Conservation (phyloP, 2,113 vertebrate species). For the Petaurus breviceps region DNA sequence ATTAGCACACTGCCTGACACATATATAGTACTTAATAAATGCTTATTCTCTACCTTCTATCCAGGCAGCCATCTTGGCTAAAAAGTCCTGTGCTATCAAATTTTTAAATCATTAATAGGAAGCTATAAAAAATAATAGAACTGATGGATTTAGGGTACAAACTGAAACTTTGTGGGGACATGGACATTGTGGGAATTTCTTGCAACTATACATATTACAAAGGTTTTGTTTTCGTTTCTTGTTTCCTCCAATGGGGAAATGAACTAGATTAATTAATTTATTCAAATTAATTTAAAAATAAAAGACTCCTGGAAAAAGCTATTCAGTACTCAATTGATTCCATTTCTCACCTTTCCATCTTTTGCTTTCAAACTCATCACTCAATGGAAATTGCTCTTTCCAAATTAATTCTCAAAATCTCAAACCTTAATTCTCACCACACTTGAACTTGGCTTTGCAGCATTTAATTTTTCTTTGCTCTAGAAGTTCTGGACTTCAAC, state of each 20-base stretch:
- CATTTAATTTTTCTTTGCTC: background rate
- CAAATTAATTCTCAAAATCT: background rate
- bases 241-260: background rate
- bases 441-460: background rate
- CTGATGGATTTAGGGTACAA: background rate
- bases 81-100: background rate
- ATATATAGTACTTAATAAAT: background rate
- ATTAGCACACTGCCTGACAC: background rate
- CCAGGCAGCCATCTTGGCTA: background rate
- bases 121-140: background rate
- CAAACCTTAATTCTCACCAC: background rate
- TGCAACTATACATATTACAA: background rate
- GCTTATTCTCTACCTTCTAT: background rate
- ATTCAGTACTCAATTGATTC: background rate
- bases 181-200: background rate
- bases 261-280: background rate
- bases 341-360: background rate
- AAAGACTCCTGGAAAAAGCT: background rate
- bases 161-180: background rate
- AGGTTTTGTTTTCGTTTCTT: background rate
- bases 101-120: background rate
- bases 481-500: background rate
- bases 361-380: background rate
- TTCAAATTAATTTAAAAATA: background rate
- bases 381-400: background rate